These are phyloP conservation scores for Saturnia japonica DNA, from an alignment of 2,888 invertebrate genomes.

Conservation along the genomic window DNA sequence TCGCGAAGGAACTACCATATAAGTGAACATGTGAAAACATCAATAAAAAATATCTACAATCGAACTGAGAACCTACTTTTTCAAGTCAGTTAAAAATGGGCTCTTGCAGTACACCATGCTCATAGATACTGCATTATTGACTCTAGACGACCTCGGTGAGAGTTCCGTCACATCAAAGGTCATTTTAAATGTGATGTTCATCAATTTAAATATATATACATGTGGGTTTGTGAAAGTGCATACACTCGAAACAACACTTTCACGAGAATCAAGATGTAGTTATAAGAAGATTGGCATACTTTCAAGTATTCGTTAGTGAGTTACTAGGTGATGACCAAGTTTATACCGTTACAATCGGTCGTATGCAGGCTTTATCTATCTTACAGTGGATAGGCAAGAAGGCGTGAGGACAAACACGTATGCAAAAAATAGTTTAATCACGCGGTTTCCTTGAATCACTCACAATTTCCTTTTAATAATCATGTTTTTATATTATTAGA, in stretches of 20 bases:
- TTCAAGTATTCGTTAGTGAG: background rate
- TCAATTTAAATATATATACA: slow-evolving; percentile 16
- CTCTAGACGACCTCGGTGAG: slow-evolving; percentile 23
- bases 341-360: slow-evolving; percentile 2
- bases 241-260: slow-evolving; percentile 36
- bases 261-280: slow-evolving; percentile 25
- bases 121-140: background rate
- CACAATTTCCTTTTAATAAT: background rate
- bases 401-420: background rate
- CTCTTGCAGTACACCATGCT: background rate
- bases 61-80: too few relatives aligned
- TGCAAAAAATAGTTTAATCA: background rate
- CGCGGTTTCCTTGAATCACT: background rate
- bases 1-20: too few relatives aligned
- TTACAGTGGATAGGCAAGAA: background rate
- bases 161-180: slow-evolving; percentile 28
- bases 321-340: background rate
- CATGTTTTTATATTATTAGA: background rate
- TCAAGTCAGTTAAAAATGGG: too few relatives aligned
- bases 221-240: slow-evolving; percentile 26
- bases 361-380: background rate
- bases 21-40: too few relatives aligned
- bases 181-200: slow-evolving; percentile 22
- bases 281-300: slow-evolving; percentile 11
- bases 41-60: too few relatives aligned